Conservation (phyloP, 1,140 invertebrate species). For the Gyrodactylus bullatarudis region DNA sequence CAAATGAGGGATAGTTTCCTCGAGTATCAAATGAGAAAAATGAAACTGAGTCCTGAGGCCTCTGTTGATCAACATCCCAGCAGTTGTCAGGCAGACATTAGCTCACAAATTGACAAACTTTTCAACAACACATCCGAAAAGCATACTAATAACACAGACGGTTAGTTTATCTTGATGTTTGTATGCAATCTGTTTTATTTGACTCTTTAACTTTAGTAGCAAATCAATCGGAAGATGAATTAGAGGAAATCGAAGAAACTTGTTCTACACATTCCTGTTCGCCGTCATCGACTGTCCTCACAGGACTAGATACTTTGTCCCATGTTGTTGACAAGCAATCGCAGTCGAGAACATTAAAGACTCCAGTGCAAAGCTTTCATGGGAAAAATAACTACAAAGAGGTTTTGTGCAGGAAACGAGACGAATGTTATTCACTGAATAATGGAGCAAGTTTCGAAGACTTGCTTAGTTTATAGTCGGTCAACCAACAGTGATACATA, state of each 20-base stretch:
- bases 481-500: too few relatives aligned
- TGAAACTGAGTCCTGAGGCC: too few relatives aligned
- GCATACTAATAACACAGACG: background rate
- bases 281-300: background rate
- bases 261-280: background rate
- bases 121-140: background rate
- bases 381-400: too few relatives aligned
- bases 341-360: too few relatives aligned
- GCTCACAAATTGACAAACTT: background rate
- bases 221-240: background rate
- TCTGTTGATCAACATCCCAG: too few relatives aligned
- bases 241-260: background rate
- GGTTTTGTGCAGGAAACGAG: too few relatives aligned
- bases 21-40: background rate
- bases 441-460: too few relatives aligned
- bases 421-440: too few relatives aligned
- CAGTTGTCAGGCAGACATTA: too few relatives aligned
- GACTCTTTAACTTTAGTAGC: background rate
- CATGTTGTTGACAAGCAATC: too few relatives aligned
- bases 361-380: too few relatives aligned
- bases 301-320: background rate
- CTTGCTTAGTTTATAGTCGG: too few relatives aligned
- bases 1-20: background rate
- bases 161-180: background rate
- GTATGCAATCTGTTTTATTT: background rate